Base-by-base conservation (phyloP, 1,140 invertebrate genomes). In the Ceratosolen fusciceps region DNA sequence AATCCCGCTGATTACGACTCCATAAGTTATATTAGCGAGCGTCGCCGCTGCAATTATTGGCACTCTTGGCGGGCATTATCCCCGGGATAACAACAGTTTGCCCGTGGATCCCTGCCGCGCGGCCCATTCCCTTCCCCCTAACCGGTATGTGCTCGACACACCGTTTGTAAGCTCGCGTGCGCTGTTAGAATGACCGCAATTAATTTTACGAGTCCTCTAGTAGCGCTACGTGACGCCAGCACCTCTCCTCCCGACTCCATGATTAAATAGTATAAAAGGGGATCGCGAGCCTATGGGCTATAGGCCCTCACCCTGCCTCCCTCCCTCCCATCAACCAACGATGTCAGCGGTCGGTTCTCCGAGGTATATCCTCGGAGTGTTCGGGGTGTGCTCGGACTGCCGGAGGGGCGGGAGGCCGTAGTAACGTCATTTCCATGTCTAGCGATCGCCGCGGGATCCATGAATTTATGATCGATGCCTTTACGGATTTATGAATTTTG, bases 141-240 rank as follows among this genome's bases (percentile, higher is more conserved):
- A 1, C 24, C 19, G 7, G 1, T 16, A 19, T 4, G 3, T 29
- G 12, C 12, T 1, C 29, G 31, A 26, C 1, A 7, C 0, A 12
- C 14, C 16, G 1, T n/a, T 1, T 19, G 31, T 65, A 82, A 80
- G 71, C 79, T 83, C 77, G 74, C 74, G 24, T 58, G 52, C 56
- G 56, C 81, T 79, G 81, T 82, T 83, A 83, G 79, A 74, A 77
- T 78, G 70, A 79, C 70, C 82, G 82, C 80, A 82, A 82, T 83
- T 83, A 83, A 78, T 73, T 83, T 82, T 80, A 83, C 65, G 79
- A 80, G 60, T 10, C 75, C 37, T 70, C 34, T n/a, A 14, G 56
- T n/a, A 19, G 4, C 37, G 65, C n/a, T 60, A 24, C 26, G 21
- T 39, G 34, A 31, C 29, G 16, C 21, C 34, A 24, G 37, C 43